These are phyloP conservation scores for Aphis craccivora DNA, from an alignment of 1,140 invertebrate genomes.

Conservation along the genomic window DNA sequence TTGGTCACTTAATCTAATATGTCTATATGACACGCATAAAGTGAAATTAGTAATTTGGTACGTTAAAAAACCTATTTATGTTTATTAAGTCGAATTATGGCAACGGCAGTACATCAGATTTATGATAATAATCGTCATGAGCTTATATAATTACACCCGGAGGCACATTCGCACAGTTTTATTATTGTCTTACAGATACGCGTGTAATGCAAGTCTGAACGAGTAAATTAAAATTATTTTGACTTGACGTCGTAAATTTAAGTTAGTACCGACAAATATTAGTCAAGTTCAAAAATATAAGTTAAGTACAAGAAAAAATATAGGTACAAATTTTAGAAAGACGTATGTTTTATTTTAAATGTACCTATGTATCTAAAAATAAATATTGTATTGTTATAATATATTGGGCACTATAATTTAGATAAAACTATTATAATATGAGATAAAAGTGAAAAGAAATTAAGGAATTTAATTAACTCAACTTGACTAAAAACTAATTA, in stretches of 20 bases:
- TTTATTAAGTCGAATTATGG: not conserved
- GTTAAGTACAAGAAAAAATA: too few species aligned
- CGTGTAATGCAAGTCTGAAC: not conserved
- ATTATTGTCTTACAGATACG: not conserved
- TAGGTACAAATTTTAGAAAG: not conserved
- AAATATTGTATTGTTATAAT: too few species aligned
- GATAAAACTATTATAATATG: too few species aligned
- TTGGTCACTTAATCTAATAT: not conserved
- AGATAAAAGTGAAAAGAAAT: too few species aligned
- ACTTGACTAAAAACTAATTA: too few species aligned
- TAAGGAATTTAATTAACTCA: too few species aligned
- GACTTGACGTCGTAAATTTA: not conserved
- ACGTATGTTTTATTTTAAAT: not conserved
- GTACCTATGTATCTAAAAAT: too few species aligned
- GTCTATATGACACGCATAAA: not conserved
- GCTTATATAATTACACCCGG: not conserved
- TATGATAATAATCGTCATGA: not conserved
- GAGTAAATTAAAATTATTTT: too few species aligned
- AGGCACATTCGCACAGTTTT: not conserved
- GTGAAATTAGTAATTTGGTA: not conserved
- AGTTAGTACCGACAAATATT: not conserved
- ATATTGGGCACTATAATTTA: too few species aligned
- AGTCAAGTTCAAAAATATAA: not conserved
- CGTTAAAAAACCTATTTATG: not conserved
- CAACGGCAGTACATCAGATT: not conserved